Evolutionary conservation across 2,113 vertebrate species (phyloP).

Genomic region (Tyto alba): DNA sequence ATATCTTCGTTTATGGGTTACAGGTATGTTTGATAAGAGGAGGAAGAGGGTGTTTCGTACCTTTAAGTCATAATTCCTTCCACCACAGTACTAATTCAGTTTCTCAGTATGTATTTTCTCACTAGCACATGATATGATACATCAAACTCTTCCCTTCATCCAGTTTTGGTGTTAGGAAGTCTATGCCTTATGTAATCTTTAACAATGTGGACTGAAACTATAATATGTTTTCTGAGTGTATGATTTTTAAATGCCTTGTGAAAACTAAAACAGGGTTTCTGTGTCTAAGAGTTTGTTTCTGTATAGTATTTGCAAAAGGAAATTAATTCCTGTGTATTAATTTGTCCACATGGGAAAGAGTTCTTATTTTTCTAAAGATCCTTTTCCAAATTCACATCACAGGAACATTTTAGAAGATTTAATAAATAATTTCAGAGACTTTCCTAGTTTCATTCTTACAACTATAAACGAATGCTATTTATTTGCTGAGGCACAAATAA

Average conservation of each 20-base stretch:
- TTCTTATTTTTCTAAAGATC: not conserved
- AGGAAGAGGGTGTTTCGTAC: not conserved
- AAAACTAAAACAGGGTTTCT: not conserved
- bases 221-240: not conserved
- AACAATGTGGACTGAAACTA: not conserved
- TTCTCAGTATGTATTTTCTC: not conserved
- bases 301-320: not conserved
- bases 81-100: not conserved
- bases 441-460: not conserved
- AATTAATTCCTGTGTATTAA: not conserved
- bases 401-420: not conserved
- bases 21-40: not conserved
- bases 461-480: not conserved
- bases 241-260: not conserved
- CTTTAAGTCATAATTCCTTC: not conserved
- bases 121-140: not conserved
- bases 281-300: not conserved
- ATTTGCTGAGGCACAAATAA: not conserved
- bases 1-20: not conserved
- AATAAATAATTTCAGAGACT: not conserved
- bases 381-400: not conserved
- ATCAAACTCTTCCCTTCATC: not conserved
- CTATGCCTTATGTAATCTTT: not conserved
- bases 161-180: not conserved
- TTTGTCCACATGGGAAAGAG: not conserved